These are phyloP conservation scores for Morone chrysops DNA, from an alignment of 2,113 vertebrate species.

Conservation along the genomic window DNA sequence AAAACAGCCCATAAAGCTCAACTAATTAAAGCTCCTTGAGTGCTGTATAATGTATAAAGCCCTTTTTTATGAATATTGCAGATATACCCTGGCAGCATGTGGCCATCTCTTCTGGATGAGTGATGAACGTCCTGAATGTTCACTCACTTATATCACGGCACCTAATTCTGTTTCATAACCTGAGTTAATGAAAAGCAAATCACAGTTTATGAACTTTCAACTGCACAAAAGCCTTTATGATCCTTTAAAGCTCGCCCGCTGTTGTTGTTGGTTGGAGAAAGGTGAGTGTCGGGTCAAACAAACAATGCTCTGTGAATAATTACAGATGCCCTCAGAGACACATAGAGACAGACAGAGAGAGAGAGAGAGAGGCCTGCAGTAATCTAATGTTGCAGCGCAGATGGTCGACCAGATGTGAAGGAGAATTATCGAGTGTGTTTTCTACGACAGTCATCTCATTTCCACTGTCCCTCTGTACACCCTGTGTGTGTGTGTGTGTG, in stretches of 20 bases:
- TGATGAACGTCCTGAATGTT: slow-evolving; percentile 7
- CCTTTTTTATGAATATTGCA: not conserved
- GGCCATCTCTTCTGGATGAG: slow-evolving; percentile 1
- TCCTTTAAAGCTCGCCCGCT: not conserved
- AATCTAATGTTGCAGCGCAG: slow-evolving; percentile 60
- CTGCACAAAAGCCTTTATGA: too few species aligned
- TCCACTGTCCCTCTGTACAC: not conserved
- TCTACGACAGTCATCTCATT: slow-evolving; percentile 55
- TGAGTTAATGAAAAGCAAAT: not conserved
- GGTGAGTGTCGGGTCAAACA: slow-evolving; percentile 18
- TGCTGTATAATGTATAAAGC: not conserved
- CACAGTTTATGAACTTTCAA: too few species aligned
- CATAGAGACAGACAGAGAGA: not conserved
- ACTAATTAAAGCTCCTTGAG: not conserved
- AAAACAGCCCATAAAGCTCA: not conserved
- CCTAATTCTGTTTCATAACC: not conserved
- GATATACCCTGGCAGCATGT: not conserved
- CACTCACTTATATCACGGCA: not conserved
- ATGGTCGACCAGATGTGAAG: slow-evolving; percentile 74
- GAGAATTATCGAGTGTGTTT: slow-evolving; percentile 55
- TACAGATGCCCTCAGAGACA: slow-evolving; percentile 31
- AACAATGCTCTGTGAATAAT: slow-evolving; percentile 15
- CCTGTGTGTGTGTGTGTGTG: not conserved
- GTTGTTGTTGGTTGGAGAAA: not conserved
- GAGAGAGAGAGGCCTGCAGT: slow-evolving; percentile 34